Percentiles rank a stretch among this genome's conserved stretches.
Conservation (phyloP, 2,113 vertebrate species). For the Romanogobio albipinnatus region DNA sequence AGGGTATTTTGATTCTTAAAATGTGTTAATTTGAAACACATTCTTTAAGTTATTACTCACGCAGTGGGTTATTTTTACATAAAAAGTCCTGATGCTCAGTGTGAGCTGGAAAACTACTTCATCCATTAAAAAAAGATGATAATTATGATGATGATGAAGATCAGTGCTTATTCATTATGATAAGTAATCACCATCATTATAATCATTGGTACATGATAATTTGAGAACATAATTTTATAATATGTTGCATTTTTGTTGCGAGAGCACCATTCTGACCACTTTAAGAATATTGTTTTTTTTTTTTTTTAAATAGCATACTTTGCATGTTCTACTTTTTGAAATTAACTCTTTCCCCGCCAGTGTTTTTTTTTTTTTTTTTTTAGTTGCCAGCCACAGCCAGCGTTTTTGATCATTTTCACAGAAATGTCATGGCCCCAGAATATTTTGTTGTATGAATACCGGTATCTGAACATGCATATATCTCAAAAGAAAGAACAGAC, state of each 20-base stretch:
- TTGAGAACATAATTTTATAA: background rate
- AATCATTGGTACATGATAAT: background rate
- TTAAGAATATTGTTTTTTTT: background rate
- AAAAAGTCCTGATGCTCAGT: conserved; percentile 11
- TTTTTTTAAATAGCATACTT: no score
- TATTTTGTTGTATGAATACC: no score
- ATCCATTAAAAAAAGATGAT: conserved; percentile 7
- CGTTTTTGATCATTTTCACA: no score
- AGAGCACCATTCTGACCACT: background rate
- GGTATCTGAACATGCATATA: no score
- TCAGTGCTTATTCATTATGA: conserved; percentile 12
- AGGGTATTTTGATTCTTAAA: conserved; percentile 3
- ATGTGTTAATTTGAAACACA: conserved; percentile 7
- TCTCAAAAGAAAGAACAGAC: no score
- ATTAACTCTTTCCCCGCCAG: background rate
- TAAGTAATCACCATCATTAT: conserved; percentile 28
- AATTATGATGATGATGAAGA: conserved; percentile 18
- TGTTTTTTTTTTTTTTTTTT: no score
- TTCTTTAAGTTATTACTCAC: conserved; percentile 10
- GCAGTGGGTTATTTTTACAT: background rate
- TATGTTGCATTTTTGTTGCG: background rate
- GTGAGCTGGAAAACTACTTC: background rate
- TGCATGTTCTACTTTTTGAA: background rate
- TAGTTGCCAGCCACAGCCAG: no score
- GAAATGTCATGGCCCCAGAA: no score